phyloP scores from a whole-genome alignment of 2,797 vertebrate genomes.

The Coregonus ussuriensis region DNA sequence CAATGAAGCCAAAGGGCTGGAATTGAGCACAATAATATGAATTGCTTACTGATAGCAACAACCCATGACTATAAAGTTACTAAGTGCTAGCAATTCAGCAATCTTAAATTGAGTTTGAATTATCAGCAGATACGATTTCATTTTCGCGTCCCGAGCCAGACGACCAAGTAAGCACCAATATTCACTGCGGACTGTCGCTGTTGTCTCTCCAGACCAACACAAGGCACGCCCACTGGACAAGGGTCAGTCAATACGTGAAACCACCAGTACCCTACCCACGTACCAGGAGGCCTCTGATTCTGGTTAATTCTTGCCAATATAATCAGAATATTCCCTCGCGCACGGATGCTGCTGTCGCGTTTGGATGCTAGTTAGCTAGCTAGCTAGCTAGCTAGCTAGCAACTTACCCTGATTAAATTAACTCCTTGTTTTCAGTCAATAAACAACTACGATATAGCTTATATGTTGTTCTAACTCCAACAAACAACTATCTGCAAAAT shows the following conservation, averaged over 20 bases:
- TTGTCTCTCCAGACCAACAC: neutral
- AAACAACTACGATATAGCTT: neutral
- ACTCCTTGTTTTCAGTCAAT: neutral
- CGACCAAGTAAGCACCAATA: neutral
- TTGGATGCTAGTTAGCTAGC: neutral
- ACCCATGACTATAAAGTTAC: neutral
- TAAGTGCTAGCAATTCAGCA: neutral
- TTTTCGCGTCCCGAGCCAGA: too few species aligned
- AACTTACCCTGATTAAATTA: neutral
- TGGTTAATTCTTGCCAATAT: neutral
- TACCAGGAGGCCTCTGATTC: constrained; percentile 4
- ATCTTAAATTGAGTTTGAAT: neutral
- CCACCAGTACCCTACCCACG: neutral
- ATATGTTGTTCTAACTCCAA: neutral
- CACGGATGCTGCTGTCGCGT: constrained; percentile 12
- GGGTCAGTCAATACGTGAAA: neutral
- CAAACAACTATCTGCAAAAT: neutral
- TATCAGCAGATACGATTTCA: neutral
- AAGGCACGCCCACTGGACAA: neutral
- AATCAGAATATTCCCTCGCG: neutral
- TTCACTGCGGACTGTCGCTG: neutral
- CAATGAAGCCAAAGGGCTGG: neutral
- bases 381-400: constrained; percentile 7
- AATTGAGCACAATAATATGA: neutral
- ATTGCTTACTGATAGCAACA: neutral